phyloP scores from a whole-genome alignment of 2,797 vertebrate species.

The Aeoliscus strigatus region DNA sequence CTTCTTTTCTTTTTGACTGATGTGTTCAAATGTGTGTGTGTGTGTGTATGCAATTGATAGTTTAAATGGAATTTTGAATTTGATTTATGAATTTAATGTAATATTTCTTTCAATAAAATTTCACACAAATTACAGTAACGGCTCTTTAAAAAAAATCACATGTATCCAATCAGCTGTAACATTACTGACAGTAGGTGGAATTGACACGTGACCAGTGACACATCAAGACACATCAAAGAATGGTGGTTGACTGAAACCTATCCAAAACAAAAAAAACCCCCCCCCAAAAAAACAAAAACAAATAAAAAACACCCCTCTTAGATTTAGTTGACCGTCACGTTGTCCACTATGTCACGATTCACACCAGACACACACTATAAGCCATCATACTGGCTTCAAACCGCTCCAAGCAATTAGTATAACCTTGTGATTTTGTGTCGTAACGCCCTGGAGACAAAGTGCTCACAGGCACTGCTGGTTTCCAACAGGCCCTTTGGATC shows the following conservation, averaged over 20 bases:
- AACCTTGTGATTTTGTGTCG: constrained; percentile 47
- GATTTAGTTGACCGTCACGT: constrained; percentile 36
- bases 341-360: constrained; percentile 16
- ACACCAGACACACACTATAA: constrained; percentile 12
- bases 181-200: too few relatives aligned
- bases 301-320: constrained; percentile 36
- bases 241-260: constrained; percentile 37
- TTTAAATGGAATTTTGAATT: too few relatives aligned
- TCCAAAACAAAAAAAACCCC: constrained; percentile 33
- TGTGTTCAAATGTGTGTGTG: too few relatives aligned
- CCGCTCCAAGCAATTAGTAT: constrained; percentile 55
- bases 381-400: constrained; percentile 23
- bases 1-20: too few relatives aligned
- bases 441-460: constrained; percentile 35
- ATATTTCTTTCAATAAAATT: too few relatives aligned
- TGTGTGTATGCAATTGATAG: too few relatives aligned
- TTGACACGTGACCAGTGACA: constrained; percentile 23
- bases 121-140: too few relatives aligned
- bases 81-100: too few relatives aligned
- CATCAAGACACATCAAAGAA: constrained; percentile 42
- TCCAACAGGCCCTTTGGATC: constrained; percentile 46
- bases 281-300: constrained; percentile 26
- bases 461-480: constrained; percentile 45
- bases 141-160: too few relatives aligned
- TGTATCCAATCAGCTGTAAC: too few relatives aligned